Conservation (phyloP, 2,888 invertebrate species). For the Nasonovia ribisnigri region DNA sequence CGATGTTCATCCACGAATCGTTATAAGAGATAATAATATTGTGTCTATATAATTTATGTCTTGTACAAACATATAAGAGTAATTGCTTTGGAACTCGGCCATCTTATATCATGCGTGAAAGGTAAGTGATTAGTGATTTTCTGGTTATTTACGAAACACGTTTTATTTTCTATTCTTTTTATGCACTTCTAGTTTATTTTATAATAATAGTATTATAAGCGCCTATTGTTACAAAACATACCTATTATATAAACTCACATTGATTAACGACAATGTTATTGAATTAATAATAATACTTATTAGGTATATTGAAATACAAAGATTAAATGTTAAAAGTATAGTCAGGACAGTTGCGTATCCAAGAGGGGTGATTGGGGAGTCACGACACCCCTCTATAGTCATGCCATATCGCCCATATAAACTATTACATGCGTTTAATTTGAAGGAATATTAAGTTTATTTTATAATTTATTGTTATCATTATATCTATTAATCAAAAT, state of each 20-base stretch:
- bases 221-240: background rate
- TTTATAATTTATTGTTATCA: too few relatives aligned
- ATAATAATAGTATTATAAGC: background rate
- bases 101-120: background rate
- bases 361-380: too few relatives aligned
- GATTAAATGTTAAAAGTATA: background rate
- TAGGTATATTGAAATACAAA: too few relatives aligned
- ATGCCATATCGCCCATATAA: too few relatives aligned
- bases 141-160: conserved; percentile 8
- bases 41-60: conserved; percentile 21
- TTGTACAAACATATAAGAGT: background rate
- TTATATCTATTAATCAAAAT: too few relatives aligned
- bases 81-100: conserved; percentile 10
- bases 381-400: too few relatives aligned
- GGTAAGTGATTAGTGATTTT: background rate
- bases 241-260: background rate
- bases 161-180: background rate
- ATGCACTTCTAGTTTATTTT: background rate
- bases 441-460: too few relatives aligned
- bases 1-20: background rate
- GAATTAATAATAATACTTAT: too few relatives aligned
- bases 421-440: too few relatives aligned
- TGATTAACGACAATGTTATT: background rate
- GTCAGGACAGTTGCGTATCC: too few relatives aligned
- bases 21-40: conserved; percentile 6